A percentile compares a stretch with the other conserved stretches of the same genome.
Conservation (phyloP, 1,140 invertebrate genomes). For the Drosophila tropicalis region DNA sequence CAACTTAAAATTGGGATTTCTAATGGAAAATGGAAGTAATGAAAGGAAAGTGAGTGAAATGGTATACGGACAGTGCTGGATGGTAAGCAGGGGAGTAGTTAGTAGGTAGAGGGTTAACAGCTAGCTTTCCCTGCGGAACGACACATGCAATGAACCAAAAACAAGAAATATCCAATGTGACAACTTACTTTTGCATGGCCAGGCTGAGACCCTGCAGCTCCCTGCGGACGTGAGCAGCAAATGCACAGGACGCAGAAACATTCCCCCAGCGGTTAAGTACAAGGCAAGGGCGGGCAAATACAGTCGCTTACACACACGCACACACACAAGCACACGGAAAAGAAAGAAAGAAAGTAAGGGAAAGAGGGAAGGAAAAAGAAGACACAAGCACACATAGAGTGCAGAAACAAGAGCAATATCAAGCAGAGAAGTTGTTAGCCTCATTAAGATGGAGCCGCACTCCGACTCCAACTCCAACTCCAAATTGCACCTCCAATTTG, state of each 20-base stretch:
- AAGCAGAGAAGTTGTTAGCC: conserved; percentile 61
- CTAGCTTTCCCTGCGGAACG: conserved; percentile 27
- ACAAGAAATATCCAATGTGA: conserved; percentile 60
- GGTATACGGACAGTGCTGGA: not conserved
- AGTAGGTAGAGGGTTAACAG: conserved; percentile 5
- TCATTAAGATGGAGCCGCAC: conserved; percentile 53
- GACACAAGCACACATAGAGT: not conserved
- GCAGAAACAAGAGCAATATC: conserved; percentile 12
- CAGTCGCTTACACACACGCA: conserved; percentile 22
- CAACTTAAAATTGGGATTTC: conserved; percentile 41
- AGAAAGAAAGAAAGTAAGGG: not conserved
- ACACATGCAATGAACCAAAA: conserved; percentile 47
- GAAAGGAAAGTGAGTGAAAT: not conserved
- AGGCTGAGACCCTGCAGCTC: conserved; percentile 71
- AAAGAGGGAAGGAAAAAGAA: not conserved
- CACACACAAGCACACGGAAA: not conserved
- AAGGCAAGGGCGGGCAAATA: conserved; percentile 66
- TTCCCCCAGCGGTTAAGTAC: conserved; percentile 64
- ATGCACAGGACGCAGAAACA: conserved; percentile 20
- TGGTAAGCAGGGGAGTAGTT: too few relatives aligned
- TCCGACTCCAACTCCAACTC: not conserved
- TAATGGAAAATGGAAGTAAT: not conserved
- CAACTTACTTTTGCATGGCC: conserved; percentile 72
- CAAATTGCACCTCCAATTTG: conserved; percentile 10
- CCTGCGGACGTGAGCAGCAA: conserved; percentile 48